Percentiles rank a stretch among this genome's conserved stretches.
phyloP scores from a whole-genome alignment of 2,888 invertebrate genomes.

The Ophraella communa region DNA sequence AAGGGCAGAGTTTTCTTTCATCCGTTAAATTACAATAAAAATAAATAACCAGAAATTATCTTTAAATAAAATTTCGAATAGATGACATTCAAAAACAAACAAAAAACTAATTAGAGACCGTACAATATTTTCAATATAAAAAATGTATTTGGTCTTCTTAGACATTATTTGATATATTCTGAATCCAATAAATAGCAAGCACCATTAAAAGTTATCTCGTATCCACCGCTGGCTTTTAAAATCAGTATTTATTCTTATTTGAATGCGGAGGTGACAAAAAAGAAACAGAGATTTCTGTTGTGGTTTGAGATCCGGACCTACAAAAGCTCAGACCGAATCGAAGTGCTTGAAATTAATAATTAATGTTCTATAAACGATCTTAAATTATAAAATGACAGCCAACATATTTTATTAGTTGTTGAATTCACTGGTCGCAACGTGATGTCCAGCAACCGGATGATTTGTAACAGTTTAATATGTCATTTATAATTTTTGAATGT shows the following conservation, averaged over 20 bases:
- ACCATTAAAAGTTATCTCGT: background rate
- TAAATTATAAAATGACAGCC: conserved; percentile 54
- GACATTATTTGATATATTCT: background rate
- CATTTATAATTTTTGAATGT: background rate
- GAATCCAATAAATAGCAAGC: too few relatives aligned
- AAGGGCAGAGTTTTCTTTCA: conserved; percentile 29
- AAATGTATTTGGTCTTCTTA: too few relatives aligned
- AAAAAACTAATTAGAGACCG: too few relatives aligned
- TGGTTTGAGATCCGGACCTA: conserved; percentile 34
- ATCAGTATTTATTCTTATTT: conserved; percentile 15
- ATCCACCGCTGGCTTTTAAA: conserved; percentile 6
- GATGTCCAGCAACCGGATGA: conserved; percentile 46
- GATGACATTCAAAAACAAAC: too few relatives aligned
- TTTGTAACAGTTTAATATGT: conserved; percentile 57
- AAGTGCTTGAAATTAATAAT: conserved; percentile 54
- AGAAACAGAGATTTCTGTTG: conserved; percentile 32
- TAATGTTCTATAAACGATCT: conserved; percentile 55
- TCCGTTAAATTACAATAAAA: background rate
- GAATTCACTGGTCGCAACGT: conserved; percentile 46
- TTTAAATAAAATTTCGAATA: background rate
- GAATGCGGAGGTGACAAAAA: conserved; percentile 43
- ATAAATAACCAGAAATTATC: background rate
- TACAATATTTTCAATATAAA: too few relatives aligned
- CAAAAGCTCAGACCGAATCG: conserved; percentile 40
- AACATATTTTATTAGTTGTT: conserved; percentile 57